Base-by-base conservation (phyloP, 2,113 vertebrate genomes). In the Chlorodrepanis virens region DNA sequence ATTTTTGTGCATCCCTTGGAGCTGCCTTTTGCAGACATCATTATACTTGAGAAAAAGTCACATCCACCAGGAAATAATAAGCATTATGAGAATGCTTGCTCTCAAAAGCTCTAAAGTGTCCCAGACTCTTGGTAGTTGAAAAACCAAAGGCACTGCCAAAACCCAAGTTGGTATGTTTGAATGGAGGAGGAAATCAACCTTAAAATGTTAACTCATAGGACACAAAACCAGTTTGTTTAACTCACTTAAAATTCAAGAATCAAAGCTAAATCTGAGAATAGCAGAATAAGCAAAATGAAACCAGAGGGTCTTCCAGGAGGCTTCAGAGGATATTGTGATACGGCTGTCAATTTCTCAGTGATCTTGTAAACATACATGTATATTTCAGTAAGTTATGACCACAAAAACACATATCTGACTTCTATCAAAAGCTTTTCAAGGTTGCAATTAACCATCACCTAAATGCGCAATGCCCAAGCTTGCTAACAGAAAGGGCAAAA, bases 331-430 rank as follows among this genome's bases (percentile, higher is more conserved):
- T 3, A 20, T 5, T 33, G 8, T 1, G 11, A 14, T 4, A 40
- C 0, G 6, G 21, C 25, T 35, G 28, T 67, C 49, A 67, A 4
- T 5, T 75, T 67, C 24, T 14, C 71, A 18, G 29, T 1, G 33
- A 67, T 21, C 54, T 63, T 3, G 2, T 1, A 3, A 11, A 54
- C 31, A 10, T 3, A 22, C 6, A 3, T 0, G 29, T 40, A 2
- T 7, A 28, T 57, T 69, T 72, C 71, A 63, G 0, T 9, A 24
- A 11, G 13, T 39, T 37, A 14, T 0, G 23, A 53, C 45, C 59
- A 50, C 50, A 59, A 20, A 68, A 57, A 24, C 49, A 10, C 25
- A 27, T 47, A 72, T 35, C 54, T 28, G 12, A 11, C 57, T 14
- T 22, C 33, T 65, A 60, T 25, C 72, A 4, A 39, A 57, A 60